These are phyloP conservation scores for Ooceraea biroi DNA, from an alignment of 1,140 invertebrate species.

Conservation along the genomic window DNA sequence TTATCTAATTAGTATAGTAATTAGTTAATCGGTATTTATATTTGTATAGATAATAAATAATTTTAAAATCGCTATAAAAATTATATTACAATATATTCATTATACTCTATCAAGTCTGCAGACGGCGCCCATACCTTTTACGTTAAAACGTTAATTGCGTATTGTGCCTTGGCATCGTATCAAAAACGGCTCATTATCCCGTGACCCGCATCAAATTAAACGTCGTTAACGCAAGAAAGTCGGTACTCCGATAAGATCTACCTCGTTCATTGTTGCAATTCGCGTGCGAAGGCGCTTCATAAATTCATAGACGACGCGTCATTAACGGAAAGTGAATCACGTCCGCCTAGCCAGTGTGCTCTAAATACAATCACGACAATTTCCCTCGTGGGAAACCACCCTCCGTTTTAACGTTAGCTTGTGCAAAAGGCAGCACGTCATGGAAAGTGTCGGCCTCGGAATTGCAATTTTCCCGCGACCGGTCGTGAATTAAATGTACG, in stretches of 20 bases:
- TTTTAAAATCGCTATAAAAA: not conserved
- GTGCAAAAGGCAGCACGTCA: slow-evolving; percentile 32
- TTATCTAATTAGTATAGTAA: not conserved
- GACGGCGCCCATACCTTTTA: not conserved
- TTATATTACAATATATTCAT: not conserved
- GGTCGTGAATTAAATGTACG: slow-evolving; percentile 47
- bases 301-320: slow-evolving; percentile 39
- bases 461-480: slow-evolving; percentile 50
- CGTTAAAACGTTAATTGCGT: slow-evolving; percentile 17
- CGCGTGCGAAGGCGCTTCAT: slow-evolving; percentile 34
- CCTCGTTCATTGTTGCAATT: slow-evolving; percentile 51
- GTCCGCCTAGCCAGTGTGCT: slow-evolving; percentile 25
- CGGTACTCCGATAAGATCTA: slow-evolving; percentile 37
- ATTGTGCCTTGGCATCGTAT: not conserved
- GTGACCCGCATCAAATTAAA: slow-evolving; percentile 42
- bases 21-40: not conserved
- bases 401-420: not conserved
- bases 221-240: slow-evolving; percentile 42
- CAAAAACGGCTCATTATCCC: not conserved
- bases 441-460: slow-evolving; percentile 8
- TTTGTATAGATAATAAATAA: not conserved
- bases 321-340: slow-evolving; percentile 57
- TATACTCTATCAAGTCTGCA: not conserved
- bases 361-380: slow-evolving; percentile 25
- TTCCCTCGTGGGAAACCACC: slow-evolving; percentile 5